Evolutionary conservation across 2,888 invertebrate species (phyloP), one percentile per base, ranked within the genome.

Genomic region (Lithophane semibrunnea): DNA sequence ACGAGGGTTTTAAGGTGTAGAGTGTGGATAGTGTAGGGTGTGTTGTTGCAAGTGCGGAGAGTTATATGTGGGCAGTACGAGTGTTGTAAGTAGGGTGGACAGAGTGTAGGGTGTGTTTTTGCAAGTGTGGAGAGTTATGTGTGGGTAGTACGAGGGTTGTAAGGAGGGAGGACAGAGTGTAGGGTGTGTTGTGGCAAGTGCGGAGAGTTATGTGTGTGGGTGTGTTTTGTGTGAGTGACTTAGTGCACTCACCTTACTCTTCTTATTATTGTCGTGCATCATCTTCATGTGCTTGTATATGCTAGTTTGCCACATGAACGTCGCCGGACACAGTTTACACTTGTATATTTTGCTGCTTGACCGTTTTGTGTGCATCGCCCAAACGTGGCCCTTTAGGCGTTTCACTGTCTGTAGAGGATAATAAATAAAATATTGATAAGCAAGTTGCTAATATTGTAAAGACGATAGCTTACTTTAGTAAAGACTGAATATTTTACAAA

Each of bases 281-380:
- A 95, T 95, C 88, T 95, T 95, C 88, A 94, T 92, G 49, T 96
- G 96, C 49, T 96, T 96, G 91, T 96, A 96, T 12, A 96, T 95
- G 60, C 94, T 94, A 0, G 96, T 96, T 86, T 96, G 96, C 96
- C 96, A 96, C 8, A 94, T 94, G 90, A 96, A 96, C 0, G 96
- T 96, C 1, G 96, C 96, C 0, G 96, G 94, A 49, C 96, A 96
- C 0, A 95, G 90, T 24, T 93, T 91, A 77, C 96, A 96, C 18
- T 94, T 94, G 91, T 90, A 96, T 66, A 91, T 93, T 80, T 94
- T 95, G 0, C 90, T 83, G 18, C 90, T 91, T 0, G 95, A 92
- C 0, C 96, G 91, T 64, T 93, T 94, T 0, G 96, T 96, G 89
- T 96, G 96, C 96, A 96, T 96, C 73, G 96, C 93, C 96, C 96